A percentile compares a stretch with the other conserved stretches of the same genome.
Evolutionary conservation across 2,113 vertebrate species (phyloP).

Genomic region (Chiloscyllium plagiosum): DNA sequence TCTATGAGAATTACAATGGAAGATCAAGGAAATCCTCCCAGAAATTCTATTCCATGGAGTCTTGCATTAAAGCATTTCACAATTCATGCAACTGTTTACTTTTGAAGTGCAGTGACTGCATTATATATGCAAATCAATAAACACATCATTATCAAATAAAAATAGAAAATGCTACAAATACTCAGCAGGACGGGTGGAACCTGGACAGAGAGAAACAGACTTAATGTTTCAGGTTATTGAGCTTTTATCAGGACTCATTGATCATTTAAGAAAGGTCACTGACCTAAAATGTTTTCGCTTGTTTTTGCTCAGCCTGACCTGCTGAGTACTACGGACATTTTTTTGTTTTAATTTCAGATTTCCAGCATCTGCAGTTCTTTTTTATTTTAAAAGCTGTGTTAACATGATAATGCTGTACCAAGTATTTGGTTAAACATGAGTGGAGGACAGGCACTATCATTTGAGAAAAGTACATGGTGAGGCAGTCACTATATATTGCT

Average conservation of each 20-base stretch:
- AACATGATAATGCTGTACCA: not conserved
- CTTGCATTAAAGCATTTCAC: not conserved
- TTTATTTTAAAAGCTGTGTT: not conserved
- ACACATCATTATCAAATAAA: not conserved
- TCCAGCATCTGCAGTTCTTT: not conserved
- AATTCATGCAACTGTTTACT: conserved; percentile 6
- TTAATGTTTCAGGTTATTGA: not conserved
- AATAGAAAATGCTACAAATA: not conserved
- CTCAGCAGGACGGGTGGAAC: not conserved
- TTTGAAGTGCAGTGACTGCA: not conserved
- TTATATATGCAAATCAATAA: not conserved
- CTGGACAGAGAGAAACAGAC: not conserved
- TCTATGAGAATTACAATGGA: not conserved
- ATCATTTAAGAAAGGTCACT: not conserved
- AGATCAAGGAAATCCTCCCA: not conserved
- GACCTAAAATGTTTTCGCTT: not conserved
- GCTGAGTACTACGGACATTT: not conserved
- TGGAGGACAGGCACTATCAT: not conserved
- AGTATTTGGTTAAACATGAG: not conserved
- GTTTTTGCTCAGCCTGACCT: not conserved
- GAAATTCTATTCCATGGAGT: not conserved
- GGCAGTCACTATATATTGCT: not conserved
- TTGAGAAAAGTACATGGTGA: not conserved
- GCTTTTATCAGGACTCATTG: not conserved
- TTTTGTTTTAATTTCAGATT: not conserved